Evolutionary conservation across 2,888 invertebrate species (phyloP).

Genomic region (Bugulina stolonifera): DNA sequence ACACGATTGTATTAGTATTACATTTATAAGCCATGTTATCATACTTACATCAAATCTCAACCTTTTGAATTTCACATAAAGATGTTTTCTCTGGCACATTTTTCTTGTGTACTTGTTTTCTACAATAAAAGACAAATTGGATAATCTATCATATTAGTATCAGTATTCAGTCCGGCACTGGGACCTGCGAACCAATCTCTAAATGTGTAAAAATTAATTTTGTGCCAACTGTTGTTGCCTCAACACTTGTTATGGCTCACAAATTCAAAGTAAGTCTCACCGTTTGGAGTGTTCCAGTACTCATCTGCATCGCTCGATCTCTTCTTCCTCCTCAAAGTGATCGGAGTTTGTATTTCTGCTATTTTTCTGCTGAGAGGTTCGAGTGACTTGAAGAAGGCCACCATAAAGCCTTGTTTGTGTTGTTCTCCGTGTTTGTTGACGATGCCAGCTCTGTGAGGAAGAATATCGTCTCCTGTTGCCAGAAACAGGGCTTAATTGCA

Average conservation of each 20-base stretch:
- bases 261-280: too few species aligned
- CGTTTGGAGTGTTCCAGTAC: constrained; percentile 8
- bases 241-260: too few species aligned
- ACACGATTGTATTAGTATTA: too few species aligned
- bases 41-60: constrained; percentile 78
- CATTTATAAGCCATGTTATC: too few species aligned
- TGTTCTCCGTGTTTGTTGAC: constrained; percentile 71
- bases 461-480: constrained; percentile 64
- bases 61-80: constrained; percentile 91
- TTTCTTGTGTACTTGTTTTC: constrained; percentile 20
- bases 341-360: constrained; percentile 8
- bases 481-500: too few species aligned
- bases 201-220: too few species aligned
- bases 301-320: background rate
- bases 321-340: background rate
- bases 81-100: constrained; percentile 72
- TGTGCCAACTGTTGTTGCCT: too few species aligned
- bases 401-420: constrained; percentile 78
- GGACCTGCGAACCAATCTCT: too few species aligned
- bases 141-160: too few species aligned
- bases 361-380: constrained; percentile 30
- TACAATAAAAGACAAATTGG: constrained; percentile 12
- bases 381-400: constrained; percentile 63
- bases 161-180: too few species aligned
- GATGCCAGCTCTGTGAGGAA: constrained; percentile 77